These are phyloP conservation scores for Drosophila orosa DNA, from an alignment of 1,140 invertebrate species.

Conservation along the genomic window DNA sequence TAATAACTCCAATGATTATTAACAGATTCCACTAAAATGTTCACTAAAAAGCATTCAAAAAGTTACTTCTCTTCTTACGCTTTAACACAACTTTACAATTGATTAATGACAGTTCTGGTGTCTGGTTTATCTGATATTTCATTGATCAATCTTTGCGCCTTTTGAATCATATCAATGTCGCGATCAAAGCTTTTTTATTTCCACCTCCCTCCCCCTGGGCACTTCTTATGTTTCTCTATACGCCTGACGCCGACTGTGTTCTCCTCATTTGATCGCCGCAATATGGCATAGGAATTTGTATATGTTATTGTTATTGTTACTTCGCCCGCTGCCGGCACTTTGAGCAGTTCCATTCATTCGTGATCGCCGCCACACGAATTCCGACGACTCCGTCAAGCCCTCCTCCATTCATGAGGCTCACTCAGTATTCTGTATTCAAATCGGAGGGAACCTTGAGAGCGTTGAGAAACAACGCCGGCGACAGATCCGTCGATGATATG, in stretches of 20 bases:
- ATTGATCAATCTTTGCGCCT: neutral
- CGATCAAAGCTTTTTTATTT: neutral
- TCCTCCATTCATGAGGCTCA: constrained; percentile 39
- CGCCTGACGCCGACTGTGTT: constrained; percentile 19
- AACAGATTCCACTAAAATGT: neutral
- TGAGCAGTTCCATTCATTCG: constrained; percentile 46
- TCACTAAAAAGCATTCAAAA: neutral
- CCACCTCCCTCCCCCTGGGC: neutral
- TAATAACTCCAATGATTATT: neutral
- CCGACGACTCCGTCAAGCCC: constrained; percentile 35
- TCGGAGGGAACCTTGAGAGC: constrained; percentile 44
- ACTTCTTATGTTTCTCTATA: constrained; percentile 21
- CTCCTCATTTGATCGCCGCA: constrained; percentile 31
- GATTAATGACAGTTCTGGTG: neutral
- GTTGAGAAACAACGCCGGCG: constrained; percentile 39
- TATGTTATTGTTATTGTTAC: constrained; percentile 58
- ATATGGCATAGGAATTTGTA: constrained; percentile 62
- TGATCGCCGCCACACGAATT: constrained; percentile 34
- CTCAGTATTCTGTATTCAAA: constrained; percentile 52
- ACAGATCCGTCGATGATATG: constrained; percentile 44
- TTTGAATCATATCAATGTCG: neutral
- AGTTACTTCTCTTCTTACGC: neutral
- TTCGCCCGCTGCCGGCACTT: constrained; percentile 24
- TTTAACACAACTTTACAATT: neutral
- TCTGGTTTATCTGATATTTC: neutral